A percentile compares a stretch with the other conserved stretches of the same genome.
phyloP scores from a whole-genome alignment of 2,888 invertebrate species.

The Chromoteleia sp. region DNA sequence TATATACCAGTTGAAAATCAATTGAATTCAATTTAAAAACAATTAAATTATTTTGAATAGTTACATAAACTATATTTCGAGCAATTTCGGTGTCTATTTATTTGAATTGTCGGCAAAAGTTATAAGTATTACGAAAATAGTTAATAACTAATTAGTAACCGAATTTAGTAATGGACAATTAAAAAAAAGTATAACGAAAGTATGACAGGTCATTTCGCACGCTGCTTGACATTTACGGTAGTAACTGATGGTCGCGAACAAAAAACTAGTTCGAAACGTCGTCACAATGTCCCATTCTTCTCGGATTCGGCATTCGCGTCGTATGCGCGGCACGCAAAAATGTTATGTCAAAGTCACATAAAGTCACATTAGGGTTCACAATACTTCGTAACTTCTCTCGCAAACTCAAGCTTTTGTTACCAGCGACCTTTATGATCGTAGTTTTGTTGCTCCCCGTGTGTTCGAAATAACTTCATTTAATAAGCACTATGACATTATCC shows the following conservation, averaged over 20 bases:
- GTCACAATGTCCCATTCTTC: conserved; percentile 59
- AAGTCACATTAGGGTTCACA: conserved; percentile 38
- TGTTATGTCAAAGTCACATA: conserved; percentile 64
- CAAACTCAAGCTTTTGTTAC: conserved; percentile 61
- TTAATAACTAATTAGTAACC: too few relatives aligned
- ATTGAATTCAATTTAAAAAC: too few relatives aligned
- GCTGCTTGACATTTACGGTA: conserved; percentile 30
- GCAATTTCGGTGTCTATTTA: too few relatives aligned
- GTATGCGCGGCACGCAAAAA: conserved; percentile 55
- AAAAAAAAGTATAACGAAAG: too few relatives aligned
- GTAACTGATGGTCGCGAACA: conserved; percentile 35
- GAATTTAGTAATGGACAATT: too few relatives aligned
- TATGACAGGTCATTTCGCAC: background rate
- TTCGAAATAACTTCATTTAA: conserved; percentile 62
- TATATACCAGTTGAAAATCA: too few relatives aligned
- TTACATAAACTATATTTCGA: too few relatives aligned
- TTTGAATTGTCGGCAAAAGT: too few relatives aligned
- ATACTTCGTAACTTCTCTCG: conserved; percentile 52
- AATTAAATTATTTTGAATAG: too few relatives aligned
- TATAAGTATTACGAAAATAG: too few relatives aligned
- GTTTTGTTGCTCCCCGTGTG: conserved; percentile 44
- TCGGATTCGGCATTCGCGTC: conserved; percentile 45
- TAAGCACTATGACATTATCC: conserved; percentile 43
- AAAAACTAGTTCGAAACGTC: conserved; percentile 47
- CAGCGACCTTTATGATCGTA: conserved; percentile 60